Evolutionary conservation across 1,140 invertebrate species (phyloP), one percentile per base, ranked within the genome.

Genomic region (Drosophila ambigua): DNA sequence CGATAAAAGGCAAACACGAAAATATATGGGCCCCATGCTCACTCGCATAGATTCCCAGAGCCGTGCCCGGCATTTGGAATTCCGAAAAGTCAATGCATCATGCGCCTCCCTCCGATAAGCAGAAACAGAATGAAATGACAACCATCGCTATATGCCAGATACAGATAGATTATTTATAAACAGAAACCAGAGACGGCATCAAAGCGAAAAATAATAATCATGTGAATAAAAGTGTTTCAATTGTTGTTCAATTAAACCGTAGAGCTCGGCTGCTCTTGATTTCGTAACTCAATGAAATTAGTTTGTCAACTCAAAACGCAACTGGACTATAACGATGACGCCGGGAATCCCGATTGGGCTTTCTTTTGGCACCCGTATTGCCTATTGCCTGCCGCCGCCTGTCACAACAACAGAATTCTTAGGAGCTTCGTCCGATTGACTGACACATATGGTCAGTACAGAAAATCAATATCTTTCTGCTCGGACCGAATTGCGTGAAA

Each of bases 261-360:
- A 9, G 20, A 44, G 26, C 50, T 58, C 35, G 52, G 24, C 11
- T 43, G 53, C 45, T 60, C 60, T 63, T 48, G 66, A 65, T 60
- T 50, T 48, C 60, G 57, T 45, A 62, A 52, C 59, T 15, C 49
- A 60, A 46, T 58, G 50, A 73, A 65, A 74, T 54, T 46, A 60
- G 74, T 50, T 58, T 50, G 77, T 81, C 78, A 87, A 72, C 53
- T 63, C 2, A 2, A 24, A 61, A 68, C 41, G 48, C 51, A 50
- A 58, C 59, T 65, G 45, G 51, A 41, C 63, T 77, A 52, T 77
- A 64, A 39, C 55, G 61, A 64, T 85, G 82, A 85, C 82, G 82
- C 48, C 60, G 82, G 83, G 74, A 87, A 85, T 81, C 60, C 82
- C 82, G 59, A 9, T 55, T 50, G 59, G 76, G 78, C 83, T 87